phyloP scores from a whole-genome alignment of 2,797 vertebrate species.

The Cuniculus paca region DNA sequence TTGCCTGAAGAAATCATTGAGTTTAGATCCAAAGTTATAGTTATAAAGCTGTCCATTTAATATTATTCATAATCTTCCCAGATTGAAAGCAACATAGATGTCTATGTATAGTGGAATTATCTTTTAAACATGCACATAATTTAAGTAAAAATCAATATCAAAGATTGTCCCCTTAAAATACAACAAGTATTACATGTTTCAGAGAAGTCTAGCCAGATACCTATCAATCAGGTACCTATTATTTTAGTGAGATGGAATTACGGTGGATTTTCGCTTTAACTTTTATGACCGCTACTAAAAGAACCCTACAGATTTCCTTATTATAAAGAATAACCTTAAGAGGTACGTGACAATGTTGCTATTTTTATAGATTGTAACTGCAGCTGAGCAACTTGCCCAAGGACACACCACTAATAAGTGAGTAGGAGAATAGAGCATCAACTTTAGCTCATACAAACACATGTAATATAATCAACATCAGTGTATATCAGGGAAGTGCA shows the following conservation, averaged over 20 bases:
- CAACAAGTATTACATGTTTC: background rate
- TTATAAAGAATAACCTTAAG: slow-evolving; percentile 24
- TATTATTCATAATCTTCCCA: background rate
- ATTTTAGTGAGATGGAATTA: slow-evolving; percentile 43
- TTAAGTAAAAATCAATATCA: slow-evolving; percentile 35
- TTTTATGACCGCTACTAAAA: slow-evolving; percentile 31
- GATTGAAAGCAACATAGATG: slow-evolving; percentile 52
- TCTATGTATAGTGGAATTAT: slow-evolving; percentile 35
- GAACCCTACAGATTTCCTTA: slow-evolving; percentile 2
- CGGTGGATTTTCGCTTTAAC: background rate
- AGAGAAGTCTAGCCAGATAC: slow-evolving; percentile 6
- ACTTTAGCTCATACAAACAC: background rate
- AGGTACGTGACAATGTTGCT: background rate
- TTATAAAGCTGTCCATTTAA: slow-evolving; percentile 25
- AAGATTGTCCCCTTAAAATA: background rate
- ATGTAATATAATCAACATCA: background rate
- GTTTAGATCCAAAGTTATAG: slow-evolving; percentile 7
- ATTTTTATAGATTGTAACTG: slow-evolving; percentile 31
- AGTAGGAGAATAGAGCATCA: background rate
- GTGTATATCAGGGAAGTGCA: background rate
- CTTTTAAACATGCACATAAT: slow-evolving; percentile 41
- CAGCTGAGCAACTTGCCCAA: background rate
- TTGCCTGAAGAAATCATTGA: slow-evolving; percentile 17
- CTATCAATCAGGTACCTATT: background rate
- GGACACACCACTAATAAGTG: background rate